These are phyloP conservation scores for Nothocercus julius DNA, from an alignment of 2,113 vertebrate genomes.

Conservation along the genomic window DNA sequence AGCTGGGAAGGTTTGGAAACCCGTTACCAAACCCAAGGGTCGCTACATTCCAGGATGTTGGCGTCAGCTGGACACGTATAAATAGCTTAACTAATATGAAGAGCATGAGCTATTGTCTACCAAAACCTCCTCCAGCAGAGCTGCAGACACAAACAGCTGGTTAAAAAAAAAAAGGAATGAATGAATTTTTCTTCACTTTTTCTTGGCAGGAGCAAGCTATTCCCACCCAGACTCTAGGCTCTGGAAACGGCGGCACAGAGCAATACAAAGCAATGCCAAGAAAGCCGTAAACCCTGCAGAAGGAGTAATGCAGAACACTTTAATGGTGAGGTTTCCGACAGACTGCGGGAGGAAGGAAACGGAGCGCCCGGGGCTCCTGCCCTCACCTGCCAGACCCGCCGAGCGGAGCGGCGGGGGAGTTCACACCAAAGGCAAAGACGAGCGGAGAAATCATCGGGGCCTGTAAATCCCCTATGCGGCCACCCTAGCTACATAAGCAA, in stretches of 20 bases:
- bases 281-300: not conserved
- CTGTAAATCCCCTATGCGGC: not conserved
- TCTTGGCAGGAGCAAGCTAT: not conserved
- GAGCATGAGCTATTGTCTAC: not conserved
- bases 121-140: not conserved
- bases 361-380: not conserved
- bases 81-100: not conserved
- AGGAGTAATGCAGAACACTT: not conserved
- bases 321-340: not conserved
- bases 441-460: fast-evolving
- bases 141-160: not conserved
- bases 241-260: not conserved
- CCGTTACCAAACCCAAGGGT: slow-evolving; percentile 28
- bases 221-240: not conserved
- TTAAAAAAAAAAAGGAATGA: not conserved
- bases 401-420: not conserved
- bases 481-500: not conserved
- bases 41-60: not conserved
- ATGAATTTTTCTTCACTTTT: not conserved
- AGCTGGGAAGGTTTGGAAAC: not conserved
- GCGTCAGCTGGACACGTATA: not conserved
- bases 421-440: not conserved
- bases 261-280: not conserved
- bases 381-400: fast-evolving
- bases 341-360: not conserved